A percentile compares a stretch with the other conserved stretches of the same genome.
phyloP scores from a whole-genome alignment of 1,140 invertebrate genomes.

The Drosophila cardini region DNA sequence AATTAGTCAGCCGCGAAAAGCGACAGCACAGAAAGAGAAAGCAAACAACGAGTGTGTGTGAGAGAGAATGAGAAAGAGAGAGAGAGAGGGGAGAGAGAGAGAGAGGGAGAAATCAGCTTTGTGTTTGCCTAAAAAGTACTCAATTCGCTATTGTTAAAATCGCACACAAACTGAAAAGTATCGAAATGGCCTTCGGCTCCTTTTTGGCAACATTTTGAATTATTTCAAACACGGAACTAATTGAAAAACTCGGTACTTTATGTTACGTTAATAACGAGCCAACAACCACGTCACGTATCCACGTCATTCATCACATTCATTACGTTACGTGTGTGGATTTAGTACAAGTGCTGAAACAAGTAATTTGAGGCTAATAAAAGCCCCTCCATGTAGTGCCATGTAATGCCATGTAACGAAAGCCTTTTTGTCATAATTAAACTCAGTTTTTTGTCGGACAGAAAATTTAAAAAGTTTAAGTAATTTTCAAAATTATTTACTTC shows the following conservation, averaged over 20 bases:
- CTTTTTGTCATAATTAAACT: too few species aligned
- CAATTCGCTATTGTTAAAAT: slow-evolving; percentile 57
- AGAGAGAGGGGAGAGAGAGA: neutral
- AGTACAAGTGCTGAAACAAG: neutral
- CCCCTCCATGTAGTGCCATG: too few species aligned
- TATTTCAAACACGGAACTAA: slow-evolving; percentile 66
- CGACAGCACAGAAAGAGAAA: neutral
- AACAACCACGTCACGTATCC: slow-evolving; percentile 27
- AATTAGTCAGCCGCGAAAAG: slow-evolving; percentile 57
- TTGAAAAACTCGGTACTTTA: slow-evolving; percentile 68
- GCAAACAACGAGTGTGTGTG: neutral
- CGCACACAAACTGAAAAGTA: slow-evolving; percentile 33
- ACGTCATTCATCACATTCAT: slow-evolving; percentile 65
- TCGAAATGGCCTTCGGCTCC: slow-evolving; percentile 53
- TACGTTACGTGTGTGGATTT: slow-evolving; percentile 5
- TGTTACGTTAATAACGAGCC: slow-evolving; percentile 7
- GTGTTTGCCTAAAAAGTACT: slow-evolving; percentile 17
- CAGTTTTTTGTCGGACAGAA: too few species aligned
- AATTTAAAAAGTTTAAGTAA: too few species aligned
- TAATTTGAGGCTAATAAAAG: too few species aligned
- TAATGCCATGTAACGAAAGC: too few species aligned
- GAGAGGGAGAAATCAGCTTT: neutral
- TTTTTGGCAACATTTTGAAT: slow-evolving; percentile 47
- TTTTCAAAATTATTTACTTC: too few species aligned
- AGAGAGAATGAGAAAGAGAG: neutral